These are phyloP conservation scores for Phasianus colchicus DNA, from an alignment of 2,113 vertebrate species.

Conservation along the genomic window DNA sequence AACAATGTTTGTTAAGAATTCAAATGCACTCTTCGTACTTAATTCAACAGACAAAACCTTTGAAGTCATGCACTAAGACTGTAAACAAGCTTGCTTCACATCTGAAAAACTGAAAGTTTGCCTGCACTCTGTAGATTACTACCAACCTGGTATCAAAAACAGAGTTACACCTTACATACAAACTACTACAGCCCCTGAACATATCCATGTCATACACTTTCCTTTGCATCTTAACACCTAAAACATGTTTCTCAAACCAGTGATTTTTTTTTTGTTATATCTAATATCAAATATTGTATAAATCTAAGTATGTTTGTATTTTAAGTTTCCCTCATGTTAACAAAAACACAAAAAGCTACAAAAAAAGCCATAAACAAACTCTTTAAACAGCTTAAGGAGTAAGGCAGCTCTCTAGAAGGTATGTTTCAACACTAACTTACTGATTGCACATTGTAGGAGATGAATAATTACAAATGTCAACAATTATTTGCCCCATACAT, in stretches of 20 bases:
- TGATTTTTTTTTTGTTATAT: neutral
- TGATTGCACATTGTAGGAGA: neutral
- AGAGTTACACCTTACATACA: neutral
- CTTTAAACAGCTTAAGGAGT: neutral
- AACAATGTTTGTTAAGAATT: neutral
- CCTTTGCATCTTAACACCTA: neutral
- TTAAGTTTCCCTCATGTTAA: neutral
- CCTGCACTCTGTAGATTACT: neutral
- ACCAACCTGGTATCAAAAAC: neutral
- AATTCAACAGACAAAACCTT: neutral
- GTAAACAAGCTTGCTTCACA: neutral
- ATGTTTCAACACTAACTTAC: neutral
- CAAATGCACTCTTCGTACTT: neutral
- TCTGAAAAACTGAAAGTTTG: neutral
- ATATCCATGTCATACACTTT: neutral
- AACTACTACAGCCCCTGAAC: neutral
- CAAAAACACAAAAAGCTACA: neutral
- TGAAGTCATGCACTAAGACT: neutral
- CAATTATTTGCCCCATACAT: neutral
- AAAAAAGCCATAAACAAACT: neutral
- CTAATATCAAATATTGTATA: neutral
- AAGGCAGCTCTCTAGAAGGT: neutral
- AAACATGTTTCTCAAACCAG: neutral
- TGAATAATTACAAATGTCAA: too few species aligned
- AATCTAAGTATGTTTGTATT: neutral